Evolutionary conservation across 2,797 vertebrate species (phyloP).

Genomic region (Pterois miles): DNA sequence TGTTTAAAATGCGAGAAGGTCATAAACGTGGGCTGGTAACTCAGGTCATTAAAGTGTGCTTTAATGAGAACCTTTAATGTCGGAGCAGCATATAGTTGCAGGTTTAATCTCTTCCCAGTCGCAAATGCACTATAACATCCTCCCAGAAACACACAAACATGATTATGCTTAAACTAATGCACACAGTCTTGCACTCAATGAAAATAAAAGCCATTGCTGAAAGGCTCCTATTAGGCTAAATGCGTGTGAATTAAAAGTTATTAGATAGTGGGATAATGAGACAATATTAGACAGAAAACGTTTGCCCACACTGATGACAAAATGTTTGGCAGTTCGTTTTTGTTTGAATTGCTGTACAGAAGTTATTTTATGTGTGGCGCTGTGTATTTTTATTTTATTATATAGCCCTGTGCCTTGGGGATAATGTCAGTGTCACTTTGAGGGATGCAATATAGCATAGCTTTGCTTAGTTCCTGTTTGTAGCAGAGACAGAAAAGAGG

Average conservation of each 20-base stretch:
- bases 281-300: slow-evolving; percentile 29
- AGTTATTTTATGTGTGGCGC: neutral
- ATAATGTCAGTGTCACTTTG: slow-evolving; percentile 23
- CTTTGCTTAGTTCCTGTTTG: slow-evolving; percentile 1
- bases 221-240: slow-evolving; percentile 44
- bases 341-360: slow-evolving; percentile 2
- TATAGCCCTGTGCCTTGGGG: slow-evolving; percentile 7
- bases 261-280: slow-evolving; percentile 39
- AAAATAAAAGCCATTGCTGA: slow-evolving; percentile 50
- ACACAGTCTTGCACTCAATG: slow-evolving; percentile 20
- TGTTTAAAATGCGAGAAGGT: slow-evolving; percentile 69
- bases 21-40: slow-evolving; percentile 68
- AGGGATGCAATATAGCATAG: neutral
- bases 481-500: slow-evolving; percentile 12
- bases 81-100: slow-evolving; percentile 43
- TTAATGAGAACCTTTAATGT: slow-evolving; percentile 67
- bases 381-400: slow-evolving; percentile 25
- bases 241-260: slow-evolving; percentile 63
- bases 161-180: slow-evolving; percentile 42
- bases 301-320: slow-evolving; percentile 36
- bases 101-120: slow-evolving; percentile 42
- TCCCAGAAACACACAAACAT: slow-evolving; percentile 22
- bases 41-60: slow-evolving; percentile 64
- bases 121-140: slow-evolving; percentile 23
- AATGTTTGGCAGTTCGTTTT: slow-evolving; percentile 44